Base-by-base conservation (phyloP, 2,888 invertebrate genomes). In the Sylvicola fuscatus region DNA sequence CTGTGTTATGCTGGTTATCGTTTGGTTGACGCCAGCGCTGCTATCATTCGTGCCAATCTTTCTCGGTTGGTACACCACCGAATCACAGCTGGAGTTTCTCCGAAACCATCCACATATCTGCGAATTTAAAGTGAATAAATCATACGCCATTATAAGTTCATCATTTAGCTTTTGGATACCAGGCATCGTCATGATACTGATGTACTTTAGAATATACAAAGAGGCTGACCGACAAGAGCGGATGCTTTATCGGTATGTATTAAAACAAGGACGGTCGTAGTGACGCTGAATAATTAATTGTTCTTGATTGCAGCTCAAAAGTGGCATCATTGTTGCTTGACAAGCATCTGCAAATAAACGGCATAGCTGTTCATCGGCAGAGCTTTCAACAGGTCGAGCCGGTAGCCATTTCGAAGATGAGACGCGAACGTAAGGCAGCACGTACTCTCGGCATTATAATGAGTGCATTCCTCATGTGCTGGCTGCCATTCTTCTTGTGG, bases 401-500 rank as follows among this genome's bases (percentile, higher is more conserved):
- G 15, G 74, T 78, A 55, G 72, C 80, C 39, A 79, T 78, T 58
- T 81, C 68, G 55, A 84, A 86, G 59, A 86, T 87, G 84, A 75
- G 82, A 53, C 62, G 84, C 36, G 87, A 87, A 55, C 63, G 84
- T 40, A 86, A 86, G 53, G 90, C 92, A 0, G 92, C 92, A 2
- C 71, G 90, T 50, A 93, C 93, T 10, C 67, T 93, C 31, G 93
- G 93, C 38, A 89, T 93, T 52, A 92, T 93, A 51, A 92, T 93
- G 79, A 89, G 90, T 26, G 90, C 87, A 1, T 93, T 93, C 58
- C 64, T 93, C 40, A 72, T 89, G 6, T 93, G 93, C 58, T 93
- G 92, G 89, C 66, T 90, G 43, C 93, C 93, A 4, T 93, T 93
- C 65, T 93, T 93, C 58, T 64, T 86, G 39, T 92, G 92, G 90